These are phyloP conservation scores for Zhuqinia jingwanae DNA, from an alignment of 2,888 invertebrate species.

Conservation along the genomic window DNA sequence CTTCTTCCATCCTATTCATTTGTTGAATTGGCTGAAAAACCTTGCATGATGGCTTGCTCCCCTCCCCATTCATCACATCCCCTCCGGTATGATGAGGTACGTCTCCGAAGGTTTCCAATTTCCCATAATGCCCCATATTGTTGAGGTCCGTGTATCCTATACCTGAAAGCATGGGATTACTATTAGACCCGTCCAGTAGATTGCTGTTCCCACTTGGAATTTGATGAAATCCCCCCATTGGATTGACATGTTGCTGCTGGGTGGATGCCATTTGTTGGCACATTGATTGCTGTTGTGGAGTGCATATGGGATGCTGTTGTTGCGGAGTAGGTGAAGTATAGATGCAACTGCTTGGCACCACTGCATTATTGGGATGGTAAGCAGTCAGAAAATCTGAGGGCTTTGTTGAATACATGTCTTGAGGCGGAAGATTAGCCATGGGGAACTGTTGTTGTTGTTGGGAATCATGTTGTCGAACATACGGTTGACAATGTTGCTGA, in stretches of 20 bases:
- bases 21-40: slow-evolving; percentile 74
- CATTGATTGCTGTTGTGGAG: slow-evolving; percentile 39
- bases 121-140: slow-evolving; percentile 85
- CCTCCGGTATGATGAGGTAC: slow-evolving; percentile 81
- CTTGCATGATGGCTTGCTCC: slow-evolving; percentile 74
- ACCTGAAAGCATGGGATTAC: slow-evolving; percentile 75
- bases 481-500: slow-evolving; percentile 63
- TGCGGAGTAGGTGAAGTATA: slow-evolving; percentile 58
- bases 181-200: slow-evolving; percentile 39
- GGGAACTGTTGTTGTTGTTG: slow-evolving; percentile 72
- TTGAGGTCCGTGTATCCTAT: slow-evolving; percentile 86
- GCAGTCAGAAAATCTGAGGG: slow-evolving; percentile 66
- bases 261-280: slow-evolving; percentile 60
- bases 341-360: slow-evolving; percentile 55
- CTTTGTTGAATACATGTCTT: slow-evolving; percentile 65
- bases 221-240: slow-evolving; percentile 48
- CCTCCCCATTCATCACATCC: slow-evolving; percentile 79
- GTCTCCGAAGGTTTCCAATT: slow-evolving; percentile 87
- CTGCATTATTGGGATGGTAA: slow-evolving; percentile 45
- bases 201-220: slow-evolving; percentile 45
- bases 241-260: slow-evolving; percentile 46
- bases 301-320: slow-evolving; percentile 33
- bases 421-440: slow-evolving; percentile 51
- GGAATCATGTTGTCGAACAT: slow-evolving; percentile 44
- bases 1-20: slow-evolving; percentile 64